Evolutionary conservation across 1,140 invertebrate species (phyloP).

Genomic region (Drosophila ohnishii): DNA sequence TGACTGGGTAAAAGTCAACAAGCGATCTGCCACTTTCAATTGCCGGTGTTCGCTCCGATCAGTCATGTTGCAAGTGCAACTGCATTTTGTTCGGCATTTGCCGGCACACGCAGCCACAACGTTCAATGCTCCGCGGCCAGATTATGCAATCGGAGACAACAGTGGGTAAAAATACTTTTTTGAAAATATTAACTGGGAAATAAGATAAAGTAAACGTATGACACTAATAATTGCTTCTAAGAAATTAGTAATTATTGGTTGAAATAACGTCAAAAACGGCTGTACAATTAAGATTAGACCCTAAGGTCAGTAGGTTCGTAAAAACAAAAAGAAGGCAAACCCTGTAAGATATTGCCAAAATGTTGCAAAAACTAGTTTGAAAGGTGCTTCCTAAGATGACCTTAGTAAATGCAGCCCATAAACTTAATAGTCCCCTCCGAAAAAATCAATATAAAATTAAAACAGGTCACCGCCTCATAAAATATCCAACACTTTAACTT

Average conservation of each 20-base stretch:
- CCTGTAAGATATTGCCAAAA: constrained; percentile 7
- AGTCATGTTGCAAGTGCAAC: constrained; percentile 78
- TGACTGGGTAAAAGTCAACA: constrained; percentile 67
- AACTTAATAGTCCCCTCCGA: not conserved
- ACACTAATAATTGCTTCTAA: not conserved
- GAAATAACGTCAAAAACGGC: not conserved
- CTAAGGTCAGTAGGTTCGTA: constrained; percentile 10
- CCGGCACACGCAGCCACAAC: constrained; percentile 24
- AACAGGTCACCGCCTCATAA: not conserved
- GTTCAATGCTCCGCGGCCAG: constrained; percentile 35
- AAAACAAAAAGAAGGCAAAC: not conserved
- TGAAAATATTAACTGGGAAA: not conserved
- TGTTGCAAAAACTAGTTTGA: constrained; percentile 8
- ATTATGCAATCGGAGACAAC: constrained; percentile 53
- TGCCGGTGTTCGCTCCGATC: constrained; percentile 42
- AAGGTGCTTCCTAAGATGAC: constrained; percentile 7
- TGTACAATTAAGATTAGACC: not conserved
- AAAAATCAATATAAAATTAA: constrained; percentile 8
- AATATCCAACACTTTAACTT: not conserved
- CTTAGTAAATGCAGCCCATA: not conserved
- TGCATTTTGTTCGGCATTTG: constrained; percentile 35
- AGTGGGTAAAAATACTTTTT: constrained; percentile 11
- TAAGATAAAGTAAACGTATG: not conserved
- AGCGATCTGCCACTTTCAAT: constrained; percentile 63
- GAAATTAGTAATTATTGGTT: not conserved